Conservation (phyloP, 1,140 invertebrate species). For the Parapsyche elsis region DNA sequence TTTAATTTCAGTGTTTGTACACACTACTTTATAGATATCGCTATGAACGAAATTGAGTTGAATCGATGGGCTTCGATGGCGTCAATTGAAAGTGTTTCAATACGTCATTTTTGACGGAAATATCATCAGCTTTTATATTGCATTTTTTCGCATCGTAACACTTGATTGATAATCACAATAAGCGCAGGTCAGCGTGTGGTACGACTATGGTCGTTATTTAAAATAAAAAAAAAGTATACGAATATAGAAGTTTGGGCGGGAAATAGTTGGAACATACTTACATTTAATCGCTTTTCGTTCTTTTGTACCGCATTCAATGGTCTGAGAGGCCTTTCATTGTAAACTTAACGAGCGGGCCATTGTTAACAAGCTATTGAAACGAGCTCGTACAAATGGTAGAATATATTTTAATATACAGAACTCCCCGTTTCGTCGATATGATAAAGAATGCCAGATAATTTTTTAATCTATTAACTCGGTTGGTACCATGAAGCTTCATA, state of each 20-base stretch:
- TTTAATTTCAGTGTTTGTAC: too few relatives aligned
- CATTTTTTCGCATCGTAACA: too few relatives aligned
- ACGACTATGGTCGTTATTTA: neutral
- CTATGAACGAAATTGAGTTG: too few relatives aligned
- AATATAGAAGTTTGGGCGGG: too few relatives aligned
- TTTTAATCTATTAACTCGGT: neutral
- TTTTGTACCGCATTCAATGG: slow-evolving; percentile 20
- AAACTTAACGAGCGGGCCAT: slow-evolving; percentile 23
- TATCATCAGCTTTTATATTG: neutral
- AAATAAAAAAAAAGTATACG: too few relatives aligned
- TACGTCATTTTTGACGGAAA: neutral
- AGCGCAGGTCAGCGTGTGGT: neutral
- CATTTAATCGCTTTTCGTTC: slow-evolving; percentile 23
- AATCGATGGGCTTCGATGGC: too few relatives aligned
- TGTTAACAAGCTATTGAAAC: slow-evolving; percentile 26
- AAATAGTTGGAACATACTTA: slow-evolving; percentile 25
- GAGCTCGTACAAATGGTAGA: neutral
- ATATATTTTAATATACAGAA: slow-evolving; percentile 2
- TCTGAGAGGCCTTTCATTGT: slow-evolving; percentile 18
- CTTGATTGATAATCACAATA: too few relatives aligned
- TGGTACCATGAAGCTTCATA: too few relatives aligned
- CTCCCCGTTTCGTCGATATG: neutral
- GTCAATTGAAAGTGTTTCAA: too few relatives aligned
- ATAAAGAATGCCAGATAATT: neutral
- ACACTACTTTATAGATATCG: too few relatives aligned